Evolutionary conservation across 35 echinoderm and acorn worm genomes (phyloP), one percentile per base, ranked within the genome.

Genomic region (Lytechinus variegatus): DNA sequence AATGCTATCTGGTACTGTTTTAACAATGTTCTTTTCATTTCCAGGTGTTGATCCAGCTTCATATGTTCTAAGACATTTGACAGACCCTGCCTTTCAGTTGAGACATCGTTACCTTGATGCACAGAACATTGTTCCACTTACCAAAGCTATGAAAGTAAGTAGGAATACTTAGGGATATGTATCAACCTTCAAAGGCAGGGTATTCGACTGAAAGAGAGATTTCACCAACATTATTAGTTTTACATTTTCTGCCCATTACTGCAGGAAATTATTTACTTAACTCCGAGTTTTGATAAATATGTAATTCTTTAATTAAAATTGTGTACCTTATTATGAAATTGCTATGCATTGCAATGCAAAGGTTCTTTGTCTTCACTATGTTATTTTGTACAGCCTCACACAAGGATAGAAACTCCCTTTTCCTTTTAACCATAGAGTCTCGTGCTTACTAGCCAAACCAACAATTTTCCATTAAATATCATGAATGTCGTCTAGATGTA

Each of bases 111-210:
- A 98, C 92, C 55, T 98, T 11, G 92, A 95, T 54, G 52, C 94
- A n/a, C 79, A 94, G 86, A 94, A 92, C 2, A 54, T 97, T 13
- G 56, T 96, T 9, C 97, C 97, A 33, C 94, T 98, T 28, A 96
- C 97, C 21, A 96, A 91, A 95, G 97, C 97, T 27, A 93, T 98
- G 55, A 95, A 93, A 91, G 97, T 98, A 90, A 52, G 96, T 19
- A 71, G 57, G 12, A 24, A 95, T 44, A 44, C 33, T 44, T 44
- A 1, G 0, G 2, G 0, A 44, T 44, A 44, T 44, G 33, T 44
- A 44, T 44, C 33, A 44, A 44, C 33, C 33, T 44, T 44, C 33
- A 44, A 44, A 44, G 33, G 33, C 33, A 44, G 33, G 33, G 33
- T 44, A 44, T 44, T 44, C 33, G 2, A 2, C 33, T 44, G 33